These are phyloP conservation scores for Ips typographus DNA, from an alignment of 1,140 invertebrate genomes.

Conservation along the genomic window DNA sequence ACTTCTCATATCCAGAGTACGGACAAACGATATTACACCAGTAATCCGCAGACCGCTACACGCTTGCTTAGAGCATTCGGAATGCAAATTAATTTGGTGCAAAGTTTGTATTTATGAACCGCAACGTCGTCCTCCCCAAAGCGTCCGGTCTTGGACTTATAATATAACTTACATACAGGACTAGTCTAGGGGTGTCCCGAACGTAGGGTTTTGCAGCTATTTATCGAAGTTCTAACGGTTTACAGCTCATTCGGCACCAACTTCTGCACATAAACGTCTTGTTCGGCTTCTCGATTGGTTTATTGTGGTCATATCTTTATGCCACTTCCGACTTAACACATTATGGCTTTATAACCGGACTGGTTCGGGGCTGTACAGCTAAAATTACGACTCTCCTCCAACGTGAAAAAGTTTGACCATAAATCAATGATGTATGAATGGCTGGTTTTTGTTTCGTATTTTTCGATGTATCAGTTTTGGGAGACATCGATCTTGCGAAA, in stretches of 20 bases:
- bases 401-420: no score
- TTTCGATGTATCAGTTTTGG: no score
- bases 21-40: slow-evolving; percentile 6
- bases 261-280: slow-evolving; percentile 17
- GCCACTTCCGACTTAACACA: not conserved
- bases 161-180: slow-evolving; percentile 6
- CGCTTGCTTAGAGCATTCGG: slow-evolving; percentile 9
- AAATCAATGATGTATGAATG: no score
- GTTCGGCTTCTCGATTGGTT: not conserved
- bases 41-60: slow-evolving; percentile 10
- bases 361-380: no score
- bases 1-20: slow-evolving; percentile 1
- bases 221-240: slow-evolving; percentile 18
- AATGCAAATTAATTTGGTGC: slow-evolving; percentile 28
- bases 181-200: slow-evolving; percentile 17
- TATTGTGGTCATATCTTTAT: not conserved
- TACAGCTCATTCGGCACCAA: slow-evolving; percentile 23
- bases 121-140: slow-evolving; percentile 6
- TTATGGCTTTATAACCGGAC: not conserved
- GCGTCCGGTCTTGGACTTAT: slow-evolving; percentile 12
- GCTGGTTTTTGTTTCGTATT: no score
- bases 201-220: slow-evolving; percentile 9
- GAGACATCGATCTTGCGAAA: no score
- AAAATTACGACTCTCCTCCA: no score
- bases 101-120: slow-evolving; percentile 29